A percentile compares a stretch with the other conserved stretches of the same genome.
Evolutionary conservation across 2,888 invertebrate genomes (phyloP).

Genomic region (Drosophila paranaensis): DNA sequence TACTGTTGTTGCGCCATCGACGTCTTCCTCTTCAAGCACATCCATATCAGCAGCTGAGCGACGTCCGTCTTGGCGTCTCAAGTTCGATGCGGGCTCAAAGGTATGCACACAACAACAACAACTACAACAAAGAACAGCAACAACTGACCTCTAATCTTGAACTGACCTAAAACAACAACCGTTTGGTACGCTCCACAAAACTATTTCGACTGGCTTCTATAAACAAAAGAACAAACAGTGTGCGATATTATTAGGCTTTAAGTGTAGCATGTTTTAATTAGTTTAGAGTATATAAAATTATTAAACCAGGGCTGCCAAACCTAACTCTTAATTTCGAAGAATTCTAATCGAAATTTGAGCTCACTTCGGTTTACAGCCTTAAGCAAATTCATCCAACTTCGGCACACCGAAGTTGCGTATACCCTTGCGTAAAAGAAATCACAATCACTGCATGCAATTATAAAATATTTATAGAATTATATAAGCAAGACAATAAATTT

Average conservation of each 20-base stretch:
- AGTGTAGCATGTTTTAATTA: conserved; percentile 52
- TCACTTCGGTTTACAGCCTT: neutral
- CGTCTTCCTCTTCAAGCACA: conserved; percentile 47
- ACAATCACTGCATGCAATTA: neutral
- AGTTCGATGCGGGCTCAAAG: conserved; percentile 96
- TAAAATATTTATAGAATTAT: neutral
- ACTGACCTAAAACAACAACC: conserved; percentile 27
- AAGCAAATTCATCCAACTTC: conserved; percentile 15
- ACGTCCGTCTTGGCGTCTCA: conserved; percentile 96
- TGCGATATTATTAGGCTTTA: conserved; percentile 37
- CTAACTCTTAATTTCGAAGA: neutral
- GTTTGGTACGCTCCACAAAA: conserved; percentile 15
- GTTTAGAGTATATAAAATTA: conserved; percentile 19
- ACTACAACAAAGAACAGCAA: conserved; percentile 39
- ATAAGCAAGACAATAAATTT: neutral
- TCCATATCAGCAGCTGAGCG: conserved; percentile 87
- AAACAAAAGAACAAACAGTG: conserved; percentile 17
- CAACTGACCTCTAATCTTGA: conserved; percentile 41
- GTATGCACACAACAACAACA: conserved; percentile 85
- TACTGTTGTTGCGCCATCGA: conserved; percentile 38
- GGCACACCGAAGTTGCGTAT: conserved; percentile 28
- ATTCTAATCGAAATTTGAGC: neutral
- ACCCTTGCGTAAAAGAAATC: conserved; percentile 17
- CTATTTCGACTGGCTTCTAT: conserved; percentile 46
- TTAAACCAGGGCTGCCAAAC: conserved; percentile 8